Base-by-base conservation (phyloP, 2,888 invertebrate species). In the Mythimna ferrago region DNA sequence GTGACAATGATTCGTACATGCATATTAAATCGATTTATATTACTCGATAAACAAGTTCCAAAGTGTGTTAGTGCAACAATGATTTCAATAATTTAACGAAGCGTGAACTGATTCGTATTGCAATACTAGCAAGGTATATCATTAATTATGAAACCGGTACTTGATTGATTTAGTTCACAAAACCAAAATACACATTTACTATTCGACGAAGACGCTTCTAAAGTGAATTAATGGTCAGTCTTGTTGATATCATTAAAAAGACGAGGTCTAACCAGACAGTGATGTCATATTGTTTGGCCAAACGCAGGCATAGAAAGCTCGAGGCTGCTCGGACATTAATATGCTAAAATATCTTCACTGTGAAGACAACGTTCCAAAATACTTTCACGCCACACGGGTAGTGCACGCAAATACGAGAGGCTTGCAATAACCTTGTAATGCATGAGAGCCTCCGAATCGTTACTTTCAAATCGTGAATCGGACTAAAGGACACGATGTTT, bases 351-450 rank as follows among this genome's bases (percentile, higher is more conserved):
- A 93, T 94, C 90, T 93, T 92, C 87, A 89, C 90, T 78, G 92
- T 91, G 91, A 94, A 95, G 91, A 93, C 92, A 92, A 89, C 91
- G 92, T 88, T 91, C 91, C 93, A 86, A 95, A 95, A 95, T 94
- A 96, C 96, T 96, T 96, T 96, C 96, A 95, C 95, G 92, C 90
- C 91, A 91, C 89, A 92, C 91, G 89, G 86, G 92, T 93, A 94
- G 88, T 91, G 94, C 94, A 94, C 94, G 93, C 93, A 88, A 93
- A 91, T 91, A 90, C 88, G 88, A 89, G 87, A 87, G 87, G 89
- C 89, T 89, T 91, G 91, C 91, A 92, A 89, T 92, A 94, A 92
- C 93, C 93, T 93, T 92, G 90, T 88, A 82, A 88, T 88, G 78
- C 88, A 89, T 78, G 85, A 89, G 88, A 91, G 88, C 92, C 92